Evolutionary conservation across 2,113 vertebrate species (phyloP), one percentile per base, ranked within the genome.

Genomic region (Heterotilapia buettikoferi): DNA sequence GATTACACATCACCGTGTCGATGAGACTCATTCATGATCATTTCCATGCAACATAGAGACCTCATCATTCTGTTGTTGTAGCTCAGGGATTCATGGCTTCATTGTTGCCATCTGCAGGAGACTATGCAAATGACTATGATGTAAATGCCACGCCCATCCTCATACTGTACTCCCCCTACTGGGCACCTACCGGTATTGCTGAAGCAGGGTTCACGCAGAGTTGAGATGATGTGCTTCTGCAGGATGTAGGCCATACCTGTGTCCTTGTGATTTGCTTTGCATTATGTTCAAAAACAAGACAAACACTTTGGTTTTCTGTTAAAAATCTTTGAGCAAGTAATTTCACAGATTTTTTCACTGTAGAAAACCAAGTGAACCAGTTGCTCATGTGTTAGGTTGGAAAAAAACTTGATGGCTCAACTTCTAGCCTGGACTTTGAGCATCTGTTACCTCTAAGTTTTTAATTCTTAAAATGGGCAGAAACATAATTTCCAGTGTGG

Each of bases 21-120:
- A 89, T 56, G 26, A 50, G 56, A 87, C 80, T 88, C 92, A 90
- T 91, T 73, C 88, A 91, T 80, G 47, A 84, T 84, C 89, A 94
- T 95, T 90, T 94, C 84, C 93, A 93, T 88, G 91, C 91, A 61
- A 63, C 71, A 68, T 80, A 38, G 84, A 89, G 86, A 89, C 83
- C 83, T 92, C 88, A 76, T 94, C 89, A 47, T 90, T 45, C 61
- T 91, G 76, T 92, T 89, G 87, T 87, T 86, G 86, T 90, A 80
- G 21, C 40, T 45, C 68, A 61, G 80, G 86, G 83, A 83, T 84
- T 79, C 86, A 88, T 68, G 82, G 87, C 84, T 92, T 85, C 90
- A 76, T 94, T 94, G 93, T 96, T 94, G 93, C 92, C 87, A 90
- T 94, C 92, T 94, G 91, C 91, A 93, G 90, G 93, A 84, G 76